Base-by-base conservation (phyloP, 2,113 vertebrate species). In the Ivindomyrus marchei region DNA sequence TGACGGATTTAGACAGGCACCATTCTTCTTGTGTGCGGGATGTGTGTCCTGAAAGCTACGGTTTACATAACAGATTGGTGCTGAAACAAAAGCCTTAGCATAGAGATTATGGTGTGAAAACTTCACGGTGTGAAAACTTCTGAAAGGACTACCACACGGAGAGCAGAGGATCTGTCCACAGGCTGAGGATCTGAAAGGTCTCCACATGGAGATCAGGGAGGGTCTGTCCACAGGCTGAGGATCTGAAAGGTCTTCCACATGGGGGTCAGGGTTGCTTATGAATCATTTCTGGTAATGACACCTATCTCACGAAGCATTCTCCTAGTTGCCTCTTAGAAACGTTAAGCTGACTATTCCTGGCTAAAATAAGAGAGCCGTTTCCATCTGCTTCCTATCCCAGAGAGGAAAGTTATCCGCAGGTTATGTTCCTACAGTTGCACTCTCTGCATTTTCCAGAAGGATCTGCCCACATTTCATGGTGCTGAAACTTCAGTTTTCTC, bases 41-140 rank as follows among this genome's bases (percentile, higher is more conserved):
- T 39, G 27, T 80, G 31, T 13, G 15, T 42, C 31, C 36, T 36
- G 36, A 19, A 80, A 42, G 36, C 4, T 80, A 36, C 36, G 3
- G 5, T 80, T 80, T 80, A 15, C 15, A 17, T 80, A 39, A 42
- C 10, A 31, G 3, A 31, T 53, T 85, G 91, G 92, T 92, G 91
- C 93, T 92, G 92, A 93, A 92, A 42, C 31, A 49, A 39, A 27
- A 77, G 19, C 17, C 27, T 49, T 62, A 80, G 36, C 36, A 50
- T 2, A 49, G 10, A 24, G 56, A 62, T 62, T 27, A n/a, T 9
- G 21, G 84, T 50, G 46, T 50, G 24, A 50, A 47, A 27, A 45
- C 36, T 85, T 70, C 39, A 42, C 36, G 8, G 8, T 84, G 42
- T 24, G 39, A 47, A 85, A 85, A 46, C 42, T 50, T 77, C 70